These are phyloP conservation scores for Vidua chalybeata DNA, from an alignment of 2,113 vertebrate species.

Conservation along the genomic window DNA sequence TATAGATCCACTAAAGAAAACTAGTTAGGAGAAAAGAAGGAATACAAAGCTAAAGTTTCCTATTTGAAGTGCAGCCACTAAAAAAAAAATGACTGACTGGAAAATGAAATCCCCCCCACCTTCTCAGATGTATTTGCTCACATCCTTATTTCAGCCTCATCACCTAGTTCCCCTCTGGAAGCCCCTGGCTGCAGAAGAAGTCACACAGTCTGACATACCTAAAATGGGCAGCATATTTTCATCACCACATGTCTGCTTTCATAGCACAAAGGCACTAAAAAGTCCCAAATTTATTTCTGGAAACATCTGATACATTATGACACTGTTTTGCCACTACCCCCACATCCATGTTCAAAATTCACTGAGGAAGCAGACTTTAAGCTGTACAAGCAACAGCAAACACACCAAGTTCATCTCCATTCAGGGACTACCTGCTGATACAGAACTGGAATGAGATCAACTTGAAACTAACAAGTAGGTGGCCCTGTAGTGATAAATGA, in stretches of 20 bases:
- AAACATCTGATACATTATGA: background rate
- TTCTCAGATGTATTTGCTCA: background rate
- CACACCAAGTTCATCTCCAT: background rate
- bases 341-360: background rate
- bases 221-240: slow-evolving; percentile 19
- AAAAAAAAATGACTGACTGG: background rate
- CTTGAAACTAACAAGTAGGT: background rate
- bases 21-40: background rate
- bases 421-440: background rate
- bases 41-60: background rate
- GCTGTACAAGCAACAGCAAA: background rate
- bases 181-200: background rate
- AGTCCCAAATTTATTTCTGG: slow-evolving; percentile 42
- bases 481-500: background rate
- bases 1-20: background rate
- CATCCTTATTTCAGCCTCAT: background rate
- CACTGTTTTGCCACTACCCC: background rate
- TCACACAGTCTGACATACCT: background rate
- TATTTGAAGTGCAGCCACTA: background rate
- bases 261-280: slow-evolving; percentile 10
- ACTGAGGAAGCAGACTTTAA: background rate
- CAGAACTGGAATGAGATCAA: background rate
- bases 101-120: background rate
- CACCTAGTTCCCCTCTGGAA: slow-evolving; percentile 44
- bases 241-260: background rate